Conservation (phyloP, 2,113 vertebrate genomes). For the Muntiacus reevesi region DNA sequence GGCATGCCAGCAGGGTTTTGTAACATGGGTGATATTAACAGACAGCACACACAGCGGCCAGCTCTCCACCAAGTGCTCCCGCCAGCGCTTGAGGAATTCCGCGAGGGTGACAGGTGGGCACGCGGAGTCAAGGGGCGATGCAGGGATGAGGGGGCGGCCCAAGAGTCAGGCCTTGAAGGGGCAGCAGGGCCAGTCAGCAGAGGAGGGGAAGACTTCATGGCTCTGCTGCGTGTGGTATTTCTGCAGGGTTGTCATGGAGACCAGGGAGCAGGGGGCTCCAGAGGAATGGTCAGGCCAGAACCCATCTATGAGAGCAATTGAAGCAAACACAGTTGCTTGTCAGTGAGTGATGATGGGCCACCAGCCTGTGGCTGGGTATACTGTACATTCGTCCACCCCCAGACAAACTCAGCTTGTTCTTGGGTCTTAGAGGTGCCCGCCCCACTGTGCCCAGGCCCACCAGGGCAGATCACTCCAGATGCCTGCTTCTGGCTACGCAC, state of each 20-base stretch:
- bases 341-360: not conserved
- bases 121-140: not conserved
- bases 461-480: rapidly evolving
- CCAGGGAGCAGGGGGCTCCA: not conserved
- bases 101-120: not conserved
- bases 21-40: not conserved
- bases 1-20: not conserved
- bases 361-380: too few species aligned
- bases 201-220: not conserved
- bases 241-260: not conserved
- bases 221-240: rapidly evolving
- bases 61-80: not conserved
- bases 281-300: not conserved
- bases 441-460: rapidly evolving
- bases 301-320: not conserved
- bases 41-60: not conserved
- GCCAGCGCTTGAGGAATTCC: not conserved
- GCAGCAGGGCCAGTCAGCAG: not conserved
- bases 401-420: not conserved
- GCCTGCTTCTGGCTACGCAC: rapidly evolving
- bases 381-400: rapidly evolving
- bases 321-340: not conserved
- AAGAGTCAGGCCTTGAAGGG: not conserved
- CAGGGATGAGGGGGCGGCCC: not conserved
- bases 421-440: not conserved